A percentile compares a stretch with the other conserved stretches of the same genome.
These are phyloP conservation scores for Carapus acus DNA, from an alignment of 2,797 vertebrate species.

Conservation along the genomic window DNA sequence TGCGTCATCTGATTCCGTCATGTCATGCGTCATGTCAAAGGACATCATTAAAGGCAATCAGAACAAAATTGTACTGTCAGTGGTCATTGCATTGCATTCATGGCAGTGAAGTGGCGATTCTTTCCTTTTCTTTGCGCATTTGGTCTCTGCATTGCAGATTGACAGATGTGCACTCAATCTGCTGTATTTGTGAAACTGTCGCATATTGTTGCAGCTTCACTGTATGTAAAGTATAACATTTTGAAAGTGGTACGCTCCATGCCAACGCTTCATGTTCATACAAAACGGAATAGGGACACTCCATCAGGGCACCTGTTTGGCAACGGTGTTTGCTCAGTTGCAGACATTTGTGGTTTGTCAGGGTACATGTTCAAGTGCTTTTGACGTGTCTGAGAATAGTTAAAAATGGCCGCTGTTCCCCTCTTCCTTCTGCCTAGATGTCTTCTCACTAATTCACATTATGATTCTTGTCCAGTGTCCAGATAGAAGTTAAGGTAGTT, in stretches of 20 bases:
- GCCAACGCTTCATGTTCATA: slow-evolving; percentile 37
- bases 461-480: slow-evolving; percentile 4
- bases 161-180: too few species aligned
- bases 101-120: too few species aligned
- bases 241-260: slow-evolving; percentile 24
- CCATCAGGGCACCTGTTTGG: not conserved
- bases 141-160: too few species aligned
- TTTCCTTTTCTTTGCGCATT: too few species aligned
- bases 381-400: slow-evolving; percentile 64
- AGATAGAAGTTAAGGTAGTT: slow-evolving; percentile 44
- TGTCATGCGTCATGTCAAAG: too few species aligned
- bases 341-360: slow-evolving; percentile 31
- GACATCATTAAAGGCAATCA: too few species aligned
- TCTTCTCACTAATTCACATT: slow-evolving; percentile 69
- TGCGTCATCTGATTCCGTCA: too few species aligned
- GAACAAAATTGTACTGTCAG: too few species aligned
- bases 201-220: too few species aligned
- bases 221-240: too few species aligned
- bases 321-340: slow-evolving; percentile 24
- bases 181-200: too few species aligned
- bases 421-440: slow-evolving; percentile 43
- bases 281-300: slow-evolving; percentile 50
- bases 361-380: slow-evolving; percentile 32
- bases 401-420: slow-evolving; percentile 53
- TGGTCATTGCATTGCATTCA: too few species aligned